Conservation (phyloP, 2,888 invertebrate species). For the Chironomus tentans region DNA sequence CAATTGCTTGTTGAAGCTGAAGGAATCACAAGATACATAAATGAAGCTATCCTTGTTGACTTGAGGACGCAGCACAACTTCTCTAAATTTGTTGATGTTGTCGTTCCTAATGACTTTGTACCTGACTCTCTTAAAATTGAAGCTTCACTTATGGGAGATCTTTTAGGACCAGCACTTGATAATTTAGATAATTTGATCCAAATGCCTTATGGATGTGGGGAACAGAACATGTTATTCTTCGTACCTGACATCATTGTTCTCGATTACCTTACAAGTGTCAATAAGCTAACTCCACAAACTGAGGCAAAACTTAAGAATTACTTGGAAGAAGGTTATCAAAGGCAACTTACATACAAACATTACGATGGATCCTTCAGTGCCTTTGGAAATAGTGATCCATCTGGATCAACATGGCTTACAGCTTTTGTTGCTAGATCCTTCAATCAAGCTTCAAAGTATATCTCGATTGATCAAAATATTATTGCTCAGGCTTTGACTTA, state of each 20-base stretch:
- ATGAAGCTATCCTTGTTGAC: conserved; percentile 60
- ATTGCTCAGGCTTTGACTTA: no score
- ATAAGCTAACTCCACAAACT: conserved; percentile 56
- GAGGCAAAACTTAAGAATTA: conserved; percentile 47
- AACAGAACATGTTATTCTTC: conserved; percentile 48
- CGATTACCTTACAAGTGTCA: conserved; percentile 56
- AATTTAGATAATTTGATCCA: conserved; percentile 55
- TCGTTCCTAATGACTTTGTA: conserved; percentile 59
- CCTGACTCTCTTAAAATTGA: conserved; percentile 55
- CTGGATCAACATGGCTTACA: no score
- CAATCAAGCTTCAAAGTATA: no score
- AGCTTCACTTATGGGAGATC: conserved; percentile 55
- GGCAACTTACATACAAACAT: conserved; percentile 66
- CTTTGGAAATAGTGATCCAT: conserved; percentile 49
- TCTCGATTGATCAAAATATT: no score
- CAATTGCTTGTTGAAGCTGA: conserved; percentile 63
- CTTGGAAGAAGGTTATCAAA: conserved; percentile 58
- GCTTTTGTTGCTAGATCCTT: no score
- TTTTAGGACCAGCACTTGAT: conserved; percentile 51
- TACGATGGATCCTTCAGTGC: conserved; percentile 72
- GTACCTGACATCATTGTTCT: conserved; percentile 62
- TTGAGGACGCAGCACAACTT: conserved; percentile 44
- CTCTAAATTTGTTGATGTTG: conserved; percentile 53
- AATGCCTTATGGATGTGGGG: conserved; percentile 78
- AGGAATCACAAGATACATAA: conserved; percentile 60